Conservation (phyloP, 1,140 invertebrate genomes). For the Nylanderia fulva region DNA sequence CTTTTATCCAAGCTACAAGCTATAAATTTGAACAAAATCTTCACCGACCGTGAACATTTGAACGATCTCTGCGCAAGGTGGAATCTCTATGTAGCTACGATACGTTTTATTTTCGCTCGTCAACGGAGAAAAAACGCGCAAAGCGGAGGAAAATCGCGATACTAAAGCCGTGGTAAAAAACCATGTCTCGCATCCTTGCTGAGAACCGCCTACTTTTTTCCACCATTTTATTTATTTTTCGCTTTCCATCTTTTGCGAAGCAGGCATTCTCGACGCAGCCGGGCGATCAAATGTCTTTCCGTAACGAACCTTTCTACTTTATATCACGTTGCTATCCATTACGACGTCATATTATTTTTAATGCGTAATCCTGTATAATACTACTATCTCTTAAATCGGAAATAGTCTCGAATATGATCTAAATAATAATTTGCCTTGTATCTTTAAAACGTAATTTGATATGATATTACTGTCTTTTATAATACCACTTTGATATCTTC, state of each 20-base stretch:
- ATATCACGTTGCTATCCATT: background rate
- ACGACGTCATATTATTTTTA: background rate
- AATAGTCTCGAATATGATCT: background rate
- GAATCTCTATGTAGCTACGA: conserved; percentile 13
- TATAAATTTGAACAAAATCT: conserved; percentile 45
- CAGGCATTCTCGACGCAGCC: background rate
- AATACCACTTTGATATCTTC: too few species aligned
- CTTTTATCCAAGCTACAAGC: background rate
- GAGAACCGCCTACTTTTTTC: background rate
- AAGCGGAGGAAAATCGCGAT: conserved; percentile 5
- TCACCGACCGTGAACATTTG: conserved; percentile 28
- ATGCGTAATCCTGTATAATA: conserved; percentile 18
- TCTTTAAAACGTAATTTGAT: background rate
- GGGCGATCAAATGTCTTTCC: conserved; percentile 5
- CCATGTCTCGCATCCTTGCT: background rate
- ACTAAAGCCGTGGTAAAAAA: conserved; percentile 5
- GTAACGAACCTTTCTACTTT: background rate
- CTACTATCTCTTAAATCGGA: background rate
- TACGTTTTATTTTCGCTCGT: conserved; percentile 42
- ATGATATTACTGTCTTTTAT: background rate
- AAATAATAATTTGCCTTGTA: conserved; percentile 17
- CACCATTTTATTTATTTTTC: conserved; percentile 51
- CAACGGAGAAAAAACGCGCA: conserved; percentile 1
- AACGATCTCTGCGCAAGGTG: conserved; percentile 28
- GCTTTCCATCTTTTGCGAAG: conserved; percentile 24